A percentile compares a stretch with the other conserved stretches of the same genome.
Conservation (phyloP, 2,888 invertebrate genomes). For the Ophion costatus region DNA sequence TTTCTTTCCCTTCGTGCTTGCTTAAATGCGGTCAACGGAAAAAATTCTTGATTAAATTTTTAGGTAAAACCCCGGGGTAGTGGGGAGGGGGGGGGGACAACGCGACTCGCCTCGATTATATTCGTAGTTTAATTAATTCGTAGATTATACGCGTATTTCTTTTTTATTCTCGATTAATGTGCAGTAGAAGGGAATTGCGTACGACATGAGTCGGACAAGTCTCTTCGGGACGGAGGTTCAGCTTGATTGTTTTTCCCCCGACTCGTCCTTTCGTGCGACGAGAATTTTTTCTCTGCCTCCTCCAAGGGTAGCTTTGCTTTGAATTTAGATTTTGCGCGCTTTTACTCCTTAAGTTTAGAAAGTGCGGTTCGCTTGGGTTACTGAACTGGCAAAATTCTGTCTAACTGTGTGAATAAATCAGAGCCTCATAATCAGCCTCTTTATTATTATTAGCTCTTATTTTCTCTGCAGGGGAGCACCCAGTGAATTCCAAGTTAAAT, state of each 20-base stretch:
- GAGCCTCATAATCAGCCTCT: too few species aligned
- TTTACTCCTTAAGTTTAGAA: too few species aligned
- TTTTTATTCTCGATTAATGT: constrained; percentile 42
- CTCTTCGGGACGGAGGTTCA: constrained; percentile 8
- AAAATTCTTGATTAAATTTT: constrained; percentile 65
- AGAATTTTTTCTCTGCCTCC: constrained; percentile 15
- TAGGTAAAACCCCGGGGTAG: constrained; percentile 34
- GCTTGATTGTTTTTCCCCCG: constrained; percentile 42
- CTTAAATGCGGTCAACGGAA: constrained; percentile 28
- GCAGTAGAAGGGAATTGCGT: constrained; percentile 38
- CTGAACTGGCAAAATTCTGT: too few species aligned
- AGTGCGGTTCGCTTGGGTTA: too few species aligned
- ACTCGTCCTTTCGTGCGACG: not conserved
- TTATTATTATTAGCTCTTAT: too few species aligned
- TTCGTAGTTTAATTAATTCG: constrained; percentile 62
- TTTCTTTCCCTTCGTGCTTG: not conserved
- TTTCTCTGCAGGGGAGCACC: too few species aligned
- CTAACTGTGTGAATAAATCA: too few species aligned
- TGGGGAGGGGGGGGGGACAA: not conserved
- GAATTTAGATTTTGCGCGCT: too few species aligned
- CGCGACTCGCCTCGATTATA: constrained; percentile 41
- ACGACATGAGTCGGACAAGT: constrained; percentile 50
- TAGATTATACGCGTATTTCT: not conserved
- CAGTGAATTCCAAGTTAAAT: too few species aligned
- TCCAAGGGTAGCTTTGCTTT: too few species aligned